Evolutionary conservation across 2,797 vertebrate species (phyloP), one percentile per base, ranked within the genome.

Genomic region (Oreochromis mossambicus): DNA sequence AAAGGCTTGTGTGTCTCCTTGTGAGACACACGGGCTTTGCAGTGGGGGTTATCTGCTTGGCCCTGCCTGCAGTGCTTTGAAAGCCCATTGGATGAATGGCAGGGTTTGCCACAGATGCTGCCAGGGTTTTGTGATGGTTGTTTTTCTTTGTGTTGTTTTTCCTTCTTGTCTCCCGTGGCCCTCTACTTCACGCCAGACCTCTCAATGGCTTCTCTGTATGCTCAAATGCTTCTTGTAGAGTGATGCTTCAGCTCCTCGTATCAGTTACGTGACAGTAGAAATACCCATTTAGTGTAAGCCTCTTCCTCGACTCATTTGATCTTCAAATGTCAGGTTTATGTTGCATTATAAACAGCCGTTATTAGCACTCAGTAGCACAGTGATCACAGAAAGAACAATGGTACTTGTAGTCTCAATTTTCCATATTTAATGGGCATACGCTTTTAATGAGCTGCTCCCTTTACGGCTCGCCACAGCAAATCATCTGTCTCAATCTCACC

Each of bases 41-140:
- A 80, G 83, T 9, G 11, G 58, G 87, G 87, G 88, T 90, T 90
- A 91, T 92, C 89, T 84, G 83, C 83, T 46, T 13, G 48, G 81
- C 79, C 61, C 84, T 19, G 77, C 76, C 90, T 46, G 80, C 50
- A 52, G 86, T 26, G 83, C 56, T 87, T 86, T 86, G 29, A 87
- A 92, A 90, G 83, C 51, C 87, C 7, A 11, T 2, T 26, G 87
- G 82, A 89, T 92, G 92, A 89, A 92, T 86, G 88, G 80, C 87
- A 82, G 82, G 75, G 78, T 83, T 61, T 82, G 85, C 80, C 80
- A 38, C 68, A 8, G 58, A 86, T 36, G 78, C 88, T 87, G 85
- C 85, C 82, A 82, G 87, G 41, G 63, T 73, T 88, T 78, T 79
- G 34, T 38, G 84, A 78, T n/a, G 78, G 55, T 83, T 80, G 78